Evolutionary conservation across 2,113 vertebrate species (phyloP).

Genomic region (Albula glossodonta): DNA sequence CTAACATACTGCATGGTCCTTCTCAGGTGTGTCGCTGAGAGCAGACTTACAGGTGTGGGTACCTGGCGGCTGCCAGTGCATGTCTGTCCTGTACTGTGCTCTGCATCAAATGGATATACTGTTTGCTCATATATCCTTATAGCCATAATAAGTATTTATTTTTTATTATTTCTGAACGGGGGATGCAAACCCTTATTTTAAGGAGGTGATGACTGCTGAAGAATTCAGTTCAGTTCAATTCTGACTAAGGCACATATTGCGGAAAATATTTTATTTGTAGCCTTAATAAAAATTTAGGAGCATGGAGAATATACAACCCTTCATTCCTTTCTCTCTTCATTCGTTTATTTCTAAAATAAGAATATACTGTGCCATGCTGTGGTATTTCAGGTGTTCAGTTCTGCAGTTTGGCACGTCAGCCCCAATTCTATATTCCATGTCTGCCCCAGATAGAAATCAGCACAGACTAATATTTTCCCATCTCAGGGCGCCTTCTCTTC

Average conservation of each 20-base stretch:
- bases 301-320: no score
- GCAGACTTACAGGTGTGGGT: neutral
- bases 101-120: neutral
- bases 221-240: no score
- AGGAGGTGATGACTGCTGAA: no score
- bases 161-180: no score
- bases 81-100: neutral
- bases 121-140: neutral
- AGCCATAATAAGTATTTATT: neutral
- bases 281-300: no score
- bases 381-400: neutral
- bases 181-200: no score
- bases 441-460: neutral
- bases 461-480: neutral
- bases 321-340: no score
- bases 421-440: neutral
- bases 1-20: neutral
- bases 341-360: neutral
- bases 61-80: neutral
- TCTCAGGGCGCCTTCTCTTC: neutral
- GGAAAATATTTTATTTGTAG: no score
- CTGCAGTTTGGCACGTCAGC: neutral
- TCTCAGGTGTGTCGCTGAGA: neutral
- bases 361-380: neutral
- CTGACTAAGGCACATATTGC: no score